Base-by-base conservation (phyloP, 2,888 invertebrate species). In the Boloria euphrosyne region DNA sequence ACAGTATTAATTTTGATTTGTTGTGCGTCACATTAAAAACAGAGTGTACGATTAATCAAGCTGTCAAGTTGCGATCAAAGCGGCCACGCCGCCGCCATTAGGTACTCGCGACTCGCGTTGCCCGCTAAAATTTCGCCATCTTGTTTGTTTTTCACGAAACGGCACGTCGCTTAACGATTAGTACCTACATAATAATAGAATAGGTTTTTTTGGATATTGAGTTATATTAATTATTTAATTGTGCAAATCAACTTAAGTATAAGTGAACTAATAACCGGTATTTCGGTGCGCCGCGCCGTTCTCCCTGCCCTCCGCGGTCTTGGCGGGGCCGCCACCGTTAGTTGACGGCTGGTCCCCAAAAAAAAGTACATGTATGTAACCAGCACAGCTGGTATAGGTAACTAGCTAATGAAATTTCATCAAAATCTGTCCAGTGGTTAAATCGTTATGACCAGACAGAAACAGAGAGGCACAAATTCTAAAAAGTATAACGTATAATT, bases 41-140 rank as follows among this genome's bases (percentile, higher is more conserved):
- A 38, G 55, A 65, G 66, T 65, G 52, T 65, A 68, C 71, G 64
- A 74, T 75, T 67, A 71, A 73, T 75, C 75, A 75, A 70, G 47
- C 67, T 66, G 74, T 73, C 71, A 66, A 46, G 67, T 53, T 51
- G 67, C 69, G 74, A 79, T 82, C 81, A 82, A 80, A 80, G 79
- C 73, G 70, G 79, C 81, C 80, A 78, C 83, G 80, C 83, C 82
- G 76, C 76, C 73, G 79, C 82, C 83, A 85, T 86, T 84, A 85
- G 76, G 78, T 75, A 70, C 73, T 31, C 27, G 68, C 3, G 22
- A 49, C 59, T 49, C 38, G 31, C 17, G 38, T 59, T 76, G 74
- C 72, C 73, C 76, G 72, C 75, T 79, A 78, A 80, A 80, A 77
- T 71, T 58, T 31, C 68, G 62, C 70, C 69, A 71, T 70, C 52